phyloP scores from a whole-genome alignment of 2,888 invertebrate genomes.

The Serrognathus titanus region DNA sequence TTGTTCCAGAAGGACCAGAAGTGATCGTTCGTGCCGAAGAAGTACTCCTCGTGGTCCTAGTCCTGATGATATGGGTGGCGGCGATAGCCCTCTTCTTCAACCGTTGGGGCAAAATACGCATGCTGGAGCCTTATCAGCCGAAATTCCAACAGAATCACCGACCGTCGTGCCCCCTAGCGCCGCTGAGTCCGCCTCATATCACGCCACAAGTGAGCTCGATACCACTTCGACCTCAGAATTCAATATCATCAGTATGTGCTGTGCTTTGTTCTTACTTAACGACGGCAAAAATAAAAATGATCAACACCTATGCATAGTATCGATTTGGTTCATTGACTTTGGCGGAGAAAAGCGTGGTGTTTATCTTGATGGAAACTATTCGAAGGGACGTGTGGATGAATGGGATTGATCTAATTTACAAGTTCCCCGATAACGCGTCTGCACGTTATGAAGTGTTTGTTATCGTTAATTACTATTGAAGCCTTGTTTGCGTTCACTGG shows the following conservation, averaged over 20 bases:
- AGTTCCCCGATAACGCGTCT: too few species aligned
- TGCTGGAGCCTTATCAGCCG: slow-evolving; percentile 88
- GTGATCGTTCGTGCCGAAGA: slow-evolving; percentile 82
- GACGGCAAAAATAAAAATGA: too few species aligned
- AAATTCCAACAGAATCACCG: slow-evolving; percentile 74
- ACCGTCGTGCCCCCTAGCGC: slow-evolving; percentile 67
- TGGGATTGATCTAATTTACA: too few species aligned
- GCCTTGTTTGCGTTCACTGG: too few species aligned
- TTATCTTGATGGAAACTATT: too few species aligned
- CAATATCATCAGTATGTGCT: slow-evolving; percentile 12
- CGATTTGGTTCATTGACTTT: too few species aligned
- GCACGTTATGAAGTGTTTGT: too few species aligned
- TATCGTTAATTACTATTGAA: too few species aligned
- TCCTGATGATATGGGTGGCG: slow-evolving; percentile 82
- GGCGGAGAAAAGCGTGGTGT: too few species aligned
- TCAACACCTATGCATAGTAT: too few species aligned
- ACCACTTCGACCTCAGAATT: slow-evolving; percentile 13
- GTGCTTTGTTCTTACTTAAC: background rate
- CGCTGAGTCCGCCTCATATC: slow-evolving; percentile 44
- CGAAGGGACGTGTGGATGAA: too few species aligned
- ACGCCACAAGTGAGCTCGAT: slow-evolving; percentile 46
- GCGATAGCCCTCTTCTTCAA: slow-evolving; percentile 90
- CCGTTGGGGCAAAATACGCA: slow-evolving; percentile 91
- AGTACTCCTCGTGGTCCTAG: slow-evolving; percentile 78
- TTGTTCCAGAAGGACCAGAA: slow-evolving; percentile 49